Base-by-base conservation (phyloP, 2,888 invertebrate genomes). In the Acanthosepion lycidas region DNA sequence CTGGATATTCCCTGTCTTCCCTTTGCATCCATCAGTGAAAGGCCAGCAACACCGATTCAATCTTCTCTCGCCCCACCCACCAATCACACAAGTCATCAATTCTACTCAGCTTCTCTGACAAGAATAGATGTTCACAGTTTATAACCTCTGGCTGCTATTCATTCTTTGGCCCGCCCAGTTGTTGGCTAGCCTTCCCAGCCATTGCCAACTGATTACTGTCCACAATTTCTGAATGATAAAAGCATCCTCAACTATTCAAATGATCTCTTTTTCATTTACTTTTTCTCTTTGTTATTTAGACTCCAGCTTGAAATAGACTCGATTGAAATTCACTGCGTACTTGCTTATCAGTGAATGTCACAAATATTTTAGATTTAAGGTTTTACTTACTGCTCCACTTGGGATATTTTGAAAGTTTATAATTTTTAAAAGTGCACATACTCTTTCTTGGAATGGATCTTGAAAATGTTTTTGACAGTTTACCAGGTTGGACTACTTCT, bases 41-140 rank as follows among this genome's bases (percentile, higher is more conserved):
- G 78, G 78, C 78, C 78, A 33, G 78, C 78, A n/a, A 78, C 78
- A 78, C 33, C 33, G 78, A 78, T 78, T n/a, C 33, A 78, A n/a
- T n/a, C 78, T 78, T 33, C 33, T 78, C 78, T n/a, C 12, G 5
- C 78, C 78, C 78, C n/a, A n/a, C n/a, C 78, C 78, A 59, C n/a
- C 12, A n/a, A 78, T 23, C 59, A 59, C 78, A n/a, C 78, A 78
- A 78, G n/a, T n/a, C 59, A n/a, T n/a, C n/a, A 12, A 78, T 78
- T 78, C n/a, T n/a, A 78, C 78, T 78, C 78, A 12, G n/a, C 78
- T 78, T 78, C 9, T 78, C 78, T n/a, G 78, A 78, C 15, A 33
- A 78, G 78, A n/a, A 78, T 78, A 78, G n/a, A 78, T 78, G 78
- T 78, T 78, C 78, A 12, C 78, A n/a, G n/a, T 78, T 78, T n/a